These are phyloP conservation scores for Drosophila ezoana DNA, from an alignment of 2,888 invertebrate species.

Conservation along the genomic window DNA sequence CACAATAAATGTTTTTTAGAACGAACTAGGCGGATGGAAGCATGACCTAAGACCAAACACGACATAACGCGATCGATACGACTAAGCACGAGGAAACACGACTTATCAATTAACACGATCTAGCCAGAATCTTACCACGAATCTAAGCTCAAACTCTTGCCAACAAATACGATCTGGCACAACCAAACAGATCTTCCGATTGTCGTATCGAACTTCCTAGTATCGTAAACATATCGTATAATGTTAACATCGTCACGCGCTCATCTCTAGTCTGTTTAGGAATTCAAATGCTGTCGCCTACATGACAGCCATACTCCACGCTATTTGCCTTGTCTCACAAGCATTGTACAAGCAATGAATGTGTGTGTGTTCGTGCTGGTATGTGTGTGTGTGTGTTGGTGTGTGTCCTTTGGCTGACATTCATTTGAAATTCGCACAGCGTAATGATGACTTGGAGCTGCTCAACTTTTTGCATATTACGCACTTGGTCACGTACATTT, in stretches of 20 bases:
- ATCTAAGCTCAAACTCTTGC: neutral
- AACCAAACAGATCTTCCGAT: neutral
- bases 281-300: conserved; percentile 71
- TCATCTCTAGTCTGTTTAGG: conserved; percentile 59
- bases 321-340: conserved; percentile 60
- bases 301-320: conserved; percentile 43
- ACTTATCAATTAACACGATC: no score
- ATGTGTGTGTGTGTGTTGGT: conserved; percentile 3
- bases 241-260: conserved; percentile 4
- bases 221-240: neutral
- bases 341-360: conserved; percentile 25
- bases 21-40: no score
- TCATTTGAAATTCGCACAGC: conserved; percentile 74
- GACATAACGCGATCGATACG: neutral
- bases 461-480: conserved; percentile 76
- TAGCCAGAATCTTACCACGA: neutral
- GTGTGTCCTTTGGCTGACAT: conserved; percentile 76
- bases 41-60: no score
- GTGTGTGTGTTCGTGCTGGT: conserved; percentile 6
- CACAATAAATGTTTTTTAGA: neutral
- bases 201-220: neutral
- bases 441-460: conserved; percentile 64
- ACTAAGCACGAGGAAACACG: no score
- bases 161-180: neutral
- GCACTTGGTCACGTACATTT: conserved; percentile 75